These are phyloP conservation scores for Anabas testudineus DNA, from an alignment of 2,797 vertebrate species.

Conservation along the genomic window DNA sequence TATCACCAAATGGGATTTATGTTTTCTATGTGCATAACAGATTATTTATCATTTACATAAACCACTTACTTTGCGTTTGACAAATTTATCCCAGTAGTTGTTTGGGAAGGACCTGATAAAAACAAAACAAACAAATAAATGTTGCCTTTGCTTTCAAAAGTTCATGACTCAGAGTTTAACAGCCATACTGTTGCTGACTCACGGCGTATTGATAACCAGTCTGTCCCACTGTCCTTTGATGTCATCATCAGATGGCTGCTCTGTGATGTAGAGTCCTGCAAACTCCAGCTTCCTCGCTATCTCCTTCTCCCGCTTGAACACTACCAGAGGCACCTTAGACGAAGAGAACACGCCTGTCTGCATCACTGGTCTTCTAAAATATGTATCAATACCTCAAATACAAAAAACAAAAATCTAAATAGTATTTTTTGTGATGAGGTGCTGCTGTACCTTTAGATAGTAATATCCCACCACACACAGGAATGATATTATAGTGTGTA, in stretches of 20 bases:
- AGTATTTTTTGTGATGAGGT: not conserved
- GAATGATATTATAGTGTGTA: constrained; percentile 97
- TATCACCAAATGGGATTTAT: constrained; percentile 1
- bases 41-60: constrained; percentile 17
- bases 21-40: constrained; percentile 22
- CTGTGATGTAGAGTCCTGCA: constrained; percentile 97
- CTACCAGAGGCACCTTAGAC: constrained; percentile 93
- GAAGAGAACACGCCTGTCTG: constrained; percentile 5
- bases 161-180: not conserved
- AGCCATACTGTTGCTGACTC: constrained; percentile 68
- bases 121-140: constrained; percentile 34
- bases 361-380: not conserved
- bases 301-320: constrained; percentile 99
- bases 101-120: constrained; percentile 94
- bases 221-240: constrained; percentile 99
- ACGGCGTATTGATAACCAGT: constrained; percentile 98
- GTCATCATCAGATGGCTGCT: constrained; percentile 98
- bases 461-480: constrained; percentile 98
- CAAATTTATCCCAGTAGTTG: constrained; percentile 99
- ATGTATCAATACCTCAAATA: not conserved
- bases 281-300: constrained; percentile 98
- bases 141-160: constrained; percentile 2
- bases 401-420: not conserved
- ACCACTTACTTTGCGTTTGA: constrained; percentile 94
- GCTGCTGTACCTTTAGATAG: constrained; percentile 90